These are phyloP conservation scores for Pyrgilauda ruficollis DNA, from an alignment of 2,113 vertebrate species.

Conservation along the genomic window DNA sequence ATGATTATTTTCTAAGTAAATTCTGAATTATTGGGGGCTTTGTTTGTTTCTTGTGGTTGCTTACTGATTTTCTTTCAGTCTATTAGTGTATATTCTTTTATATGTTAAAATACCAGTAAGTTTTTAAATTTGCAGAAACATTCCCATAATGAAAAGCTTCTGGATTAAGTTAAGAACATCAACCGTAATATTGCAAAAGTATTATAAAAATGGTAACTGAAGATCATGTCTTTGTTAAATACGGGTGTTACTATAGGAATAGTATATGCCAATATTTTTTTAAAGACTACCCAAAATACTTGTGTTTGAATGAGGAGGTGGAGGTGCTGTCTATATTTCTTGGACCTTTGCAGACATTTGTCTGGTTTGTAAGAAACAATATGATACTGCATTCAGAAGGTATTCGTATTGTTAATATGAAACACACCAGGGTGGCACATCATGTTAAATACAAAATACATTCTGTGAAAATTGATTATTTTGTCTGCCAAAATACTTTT, in stretches of 20 bases:
- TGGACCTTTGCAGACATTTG: not conserved
- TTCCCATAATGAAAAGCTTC: not conserved
- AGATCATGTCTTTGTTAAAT: not conserved
- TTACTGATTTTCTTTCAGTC: not conserved
- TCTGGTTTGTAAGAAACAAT: not conserved
- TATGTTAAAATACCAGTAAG: not conserved
- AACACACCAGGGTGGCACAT: not conserved
- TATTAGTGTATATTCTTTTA: not conserved
- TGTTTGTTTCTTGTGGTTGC: not conserved
- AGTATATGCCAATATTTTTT: not conserved
- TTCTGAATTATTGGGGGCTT: not conserved
- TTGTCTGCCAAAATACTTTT: not conserved
- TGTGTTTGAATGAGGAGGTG: not conserved
- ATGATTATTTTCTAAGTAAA: not conserved
- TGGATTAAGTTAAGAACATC: not conserved
- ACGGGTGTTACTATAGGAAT: not conserved
- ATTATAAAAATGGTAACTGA: not conserved
- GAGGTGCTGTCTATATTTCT: not conserved
- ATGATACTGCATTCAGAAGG: not conserved
- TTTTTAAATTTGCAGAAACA: not conserved
- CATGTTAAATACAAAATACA: not conserved
- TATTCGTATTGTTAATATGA: not conserved
- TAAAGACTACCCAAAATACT: not conserved
- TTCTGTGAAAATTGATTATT: not conserved
- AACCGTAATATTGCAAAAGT: not conserved